Conservation (phyloP, 2,797 vertebrate genomes). For the Pseudochaenichthys georgianus region DNA sequence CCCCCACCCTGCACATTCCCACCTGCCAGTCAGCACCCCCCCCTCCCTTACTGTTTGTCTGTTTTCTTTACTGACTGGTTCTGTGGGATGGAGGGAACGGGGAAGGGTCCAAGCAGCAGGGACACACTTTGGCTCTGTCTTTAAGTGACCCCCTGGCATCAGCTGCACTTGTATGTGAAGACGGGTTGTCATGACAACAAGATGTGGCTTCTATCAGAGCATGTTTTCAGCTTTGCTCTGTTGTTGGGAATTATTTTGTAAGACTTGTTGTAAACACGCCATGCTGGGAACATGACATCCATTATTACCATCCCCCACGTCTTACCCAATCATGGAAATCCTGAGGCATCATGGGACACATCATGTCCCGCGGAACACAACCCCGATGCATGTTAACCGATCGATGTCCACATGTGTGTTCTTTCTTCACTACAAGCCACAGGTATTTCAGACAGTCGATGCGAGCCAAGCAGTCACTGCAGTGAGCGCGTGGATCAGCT, state of each 20-base stretch:
- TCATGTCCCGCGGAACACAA: constrained; percentile 26
- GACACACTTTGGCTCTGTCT: constrained; percentile 62
- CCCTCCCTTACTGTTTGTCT: constrained; percentile 66
- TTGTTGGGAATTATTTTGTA: constrained; percentile 4
- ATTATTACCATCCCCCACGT: constrained; percentile 9
- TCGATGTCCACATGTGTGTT: neutral
- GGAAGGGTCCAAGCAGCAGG: constrained; percentile 45
- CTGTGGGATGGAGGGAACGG: constrained; percentile 62
- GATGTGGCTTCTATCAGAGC: constrained; percentile 62
- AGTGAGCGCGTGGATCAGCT: neutral
- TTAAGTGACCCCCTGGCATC: constrained; percentile 44
- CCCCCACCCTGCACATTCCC: constrained; percentile 4
- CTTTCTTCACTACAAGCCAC: constrained; percentile 11
- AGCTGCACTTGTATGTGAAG: constrained; percentile 21
- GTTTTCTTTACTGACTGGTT: constrained; percentile 52
- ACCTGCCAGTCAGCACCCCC: constrained; percentile 34
- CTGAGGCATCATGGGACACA: neutral
- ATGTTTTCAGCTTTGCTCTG: constrained; percentile 26
- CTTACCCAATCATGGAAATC: constrained; percentile 44
- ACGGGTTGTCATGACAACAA: constrained; percentile 39
- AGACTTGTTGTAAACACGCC: constrained; percentile 5
- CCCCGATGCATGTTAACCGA: constrained; percentile 13
- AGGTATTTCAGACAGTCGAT: constrained; percentile 21
- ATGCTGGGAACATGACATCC: constrained; percentile 44
- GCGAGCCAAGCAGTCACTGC: neutral